Percentiles rank a stretch among this genome's conserved stretches.
These are phyloP conservation scores for Drosophila leontia DNA, from an alignment of 1,140 invertebrate species.

Conservation along the genomic window DNA sequence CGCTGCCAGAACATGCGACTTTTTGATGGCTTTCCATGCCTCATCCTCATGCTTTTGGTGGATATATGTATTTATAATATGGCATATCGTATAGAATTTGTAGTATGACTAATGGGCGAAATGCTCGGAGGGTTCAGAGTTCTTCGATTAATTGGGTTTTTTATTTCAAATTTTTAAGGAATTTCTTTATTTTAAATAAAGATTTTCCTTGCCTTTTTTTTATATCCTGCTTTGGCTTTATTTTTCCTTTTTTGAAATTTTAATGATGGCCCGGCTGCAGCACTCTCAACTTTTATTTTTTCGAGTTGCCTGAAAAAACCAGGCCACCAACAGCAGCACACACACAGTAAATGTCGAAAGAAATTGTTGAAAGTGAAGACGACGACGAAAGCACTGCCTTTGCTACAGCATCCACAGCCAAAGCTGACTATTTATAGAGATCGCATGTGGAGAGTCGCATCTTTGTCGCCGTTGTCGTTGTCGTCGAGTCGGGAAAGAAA, in stretches of 20 bases:
- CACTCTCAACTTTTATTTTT: constrained; percentile 33
- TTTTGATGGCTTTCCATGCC: constrained; percentile 48
- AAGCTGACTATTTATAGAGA: constrained; percentile 54
- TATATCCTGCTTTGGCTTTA: constrained; percentile 3
- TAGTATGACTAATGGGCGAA: constrained; percentile 64
- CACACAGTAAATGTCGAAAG: constrained; percentile 43
- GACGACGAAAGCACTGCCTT: constrained; percentile 26
- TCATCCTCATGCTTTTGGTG: constrained; percentile 21
- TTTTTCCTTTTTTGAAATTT: constrained; percentile 20
- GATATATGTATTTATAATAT: constrained; percentile 3
- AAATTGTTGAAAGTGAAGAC: constrained; percentile 57
- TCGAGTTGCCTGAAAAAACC: constrained; percentile 25
- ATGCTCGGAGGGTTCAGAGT: constrained; percentile 33
- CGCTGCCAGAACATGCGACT: constrained; percentile 47
- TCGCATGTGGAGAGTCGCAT: constrained; percentile 29
- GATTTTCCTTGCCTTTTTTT: neutral
- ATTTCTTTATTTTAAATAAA: neutral
- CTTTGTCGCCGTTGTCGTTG: neutral
- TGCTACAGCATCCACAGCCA: constrained; percentile 15
- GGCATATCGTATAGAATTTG: constrained; percentile 24
- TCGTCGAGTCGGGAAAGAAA: constrained; percentile 17
- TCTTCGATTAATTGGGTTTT: constrained; percentile 17
- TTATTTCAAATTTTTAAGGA: neutral
- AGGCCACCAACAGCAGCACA: constrained; percentile 39
- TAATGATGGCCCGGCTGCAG: constrained; percentile 4